phyloP scores from a whole-genome alignment of 1,140 invertebrate species.

The Cotesia typhae region DNA sequence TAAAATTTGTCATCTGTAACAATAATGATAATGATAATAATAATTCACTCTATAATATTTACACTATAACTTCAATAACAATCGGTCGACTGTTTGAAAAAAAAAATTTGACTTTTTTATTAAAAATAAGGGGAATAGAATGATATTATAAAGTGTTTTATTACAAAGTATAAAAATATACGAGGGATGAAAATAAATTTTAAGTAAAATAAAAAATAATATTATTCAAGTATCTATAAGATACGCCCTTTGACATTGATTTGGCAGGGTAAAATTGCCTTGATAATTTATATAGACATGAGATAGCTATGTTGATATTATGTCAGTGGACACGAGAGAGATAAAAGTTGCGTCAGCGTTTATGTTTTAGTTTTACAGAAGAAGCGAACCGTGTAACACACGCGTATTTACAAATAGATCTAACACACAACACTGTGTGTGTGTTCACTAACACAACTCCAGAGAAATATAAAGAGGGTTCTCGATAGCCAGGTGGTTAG shows the following conservation, averaged over 20 bases:
- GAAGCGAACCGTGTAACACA: slow-evolving; percentile 21
- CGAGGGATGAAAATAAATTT: not conserved
- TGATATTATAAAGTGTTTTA: too few species aligned
- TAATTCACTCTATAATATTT: too few species aligned
- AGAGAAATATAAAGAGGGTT: slow-evolving; percentile 28
- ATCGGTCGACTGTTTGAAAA: too few species aligned
- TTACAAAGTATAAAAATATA: too few species aligned
- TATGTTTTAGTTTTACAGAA: slow-evolving; percentile 8
- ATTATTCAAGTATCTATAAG: too few species aligned
- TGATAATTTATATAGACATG: slow-evolving; percentile 12
- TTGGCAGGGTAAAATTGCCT: slow-evolving; percentile 9
- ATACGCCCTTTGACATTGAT: slow-evolving; percentile 16
- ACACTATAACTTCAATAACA: too few species aligned
- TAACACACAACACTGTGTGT: too few species aligned
- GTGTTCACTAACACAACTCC: not conserved
- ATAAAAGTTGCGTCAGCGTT: slow-evolving; percentile 25
- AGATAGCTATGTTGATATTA: not conserved
- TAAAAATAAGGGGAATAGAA: too few species aligned
- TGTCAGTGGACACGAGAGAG: not conserved
- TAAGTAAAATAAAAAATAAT: not conserved
- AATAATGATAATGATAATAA: too few species aligned
- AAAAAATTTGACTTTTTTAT: too few species aligned
- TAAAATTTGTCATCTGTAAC: too few species aligned
- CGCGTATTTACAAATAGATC: slow-evolving; percentile 15
- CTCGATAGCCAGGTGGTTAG: slow-evolving; percentile 32